These are phyloP conservation scores for Accipiter cooperii DNA, from an alignment of 2,113 vertebrate genomes.

Conservation along the genomic window DNA sequence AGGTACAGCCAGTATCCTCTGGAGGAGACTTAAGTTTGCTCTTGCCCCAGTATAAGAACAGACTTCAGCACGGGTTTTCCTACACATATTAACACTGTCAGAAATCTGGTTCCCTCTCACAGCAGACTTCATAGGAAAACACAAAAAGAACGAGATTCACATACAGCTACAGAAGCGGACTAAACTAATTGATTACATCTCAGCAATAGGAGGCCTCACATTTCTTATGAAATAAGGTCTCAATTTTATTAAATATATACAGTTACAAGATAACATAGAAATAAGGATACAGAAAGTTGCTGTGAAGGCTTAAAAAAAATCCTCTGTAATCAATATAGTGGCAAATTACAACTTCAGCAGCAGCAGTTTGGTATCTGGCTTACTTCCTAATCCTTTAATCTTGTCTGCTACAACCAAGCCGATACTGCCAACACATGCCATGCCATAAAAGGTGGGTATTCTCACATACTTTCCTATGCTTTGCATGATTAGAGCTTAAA, in stretches of 20 bases:
- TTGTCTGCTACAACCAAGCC: not conserved
- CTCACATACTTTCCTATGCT: constrained; percentile 22
- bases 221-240: not conserved
- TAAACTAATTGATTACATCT: not conserved
- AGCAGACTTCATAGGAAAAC: not conserved
- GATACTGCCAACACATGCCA: constrained; percentile 1
- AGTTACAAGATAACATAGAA: not conserved
- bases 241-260: not conserved
- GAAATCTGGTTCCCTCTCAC: not conserved
- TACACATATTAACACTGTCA: not conserved
- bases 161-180: not conserved
- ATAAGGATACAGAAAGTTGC: not conserved
- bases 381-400: constrained; percentile 46
- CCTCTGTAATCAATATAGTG: constrained; percentile 23
- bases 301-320: not conserved
- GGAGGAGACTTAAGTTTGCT: not conserved
- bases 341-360: not conserved
- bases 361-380: constrained; percentile 3
- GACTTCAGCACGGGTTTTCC: not conserved
- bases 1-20: not conserved
- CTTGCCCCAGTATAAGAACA: not conserved
- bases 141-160: not conserved
- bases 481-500: constrained; percentile 20
- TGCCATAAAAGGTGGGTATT: constrained; percentile 35
- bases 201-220: not conserved